Percentiles rank a stretch among this genome's conserved stretches.
Conservation (phyloP, 1,140 invertebrate genomes). For the Schlechtendalia chinensis region DNA sequence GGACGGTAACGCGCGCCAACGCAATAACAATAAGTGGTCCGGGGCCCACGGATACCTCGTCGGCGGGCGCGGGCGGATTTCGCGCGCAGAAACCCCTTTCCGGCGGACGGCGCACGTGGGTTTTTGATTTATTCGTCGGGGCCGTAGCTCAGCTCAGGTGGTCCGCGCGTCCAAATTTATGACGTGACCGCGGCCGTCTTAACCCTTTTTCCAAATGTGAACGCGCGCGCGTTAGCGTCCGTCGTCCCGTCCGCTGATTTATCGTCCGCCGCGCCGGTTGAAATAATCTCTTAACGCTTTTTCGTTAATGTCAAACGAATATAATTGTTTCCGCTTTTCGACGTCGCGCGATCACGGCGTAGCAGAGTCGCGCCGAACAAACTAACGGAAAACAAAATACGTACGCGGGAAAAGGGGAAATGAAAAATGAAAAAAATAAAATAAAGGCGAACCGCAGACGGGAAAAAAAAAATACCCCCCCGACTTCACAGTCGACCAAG, state of each 20-base stretch:
- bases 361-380: too few species aligned
- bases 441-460: conserved; percentile 6
- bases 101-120: neutral
- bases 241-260: conserved; percentile 33
- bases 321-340: conserved; percentile 16
- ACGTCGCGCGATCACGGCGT: too few species aligned
- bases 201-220: conserved; percentile 48
- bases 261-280: conserved; percentile 2
- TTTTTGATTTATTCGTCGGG: conserved; percentile 48
- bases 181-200: conserved; percentile 37
- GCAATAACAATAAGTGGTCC: conserved; percentile 49
- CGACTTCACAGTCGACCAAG: conserved; percentile 22
- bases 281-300: conserved; percentile 41
- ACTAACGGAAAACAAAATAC: too few species aligned
- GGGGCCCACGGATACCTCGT: too few species aligned
- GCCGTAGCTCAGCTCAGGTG: conserved; percentile 43
- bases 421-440: conserved; percentile 16
- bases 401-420: neutral
- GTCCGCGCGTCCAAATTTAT: conserved; percentile 42
- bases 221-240: conserved; percentile 9
- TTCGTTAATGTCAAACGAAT: conserved; percentile 44
- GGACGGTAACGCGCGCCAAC: neutral
- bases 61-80: neutral
- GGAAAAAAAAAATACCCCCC: conserved; percentile 20
- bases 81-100: conserved; percentile 19